Base-by-base conservation (phyloP, 2,797 vertebrate species). In the Catostomus latipinnis region DNA sequence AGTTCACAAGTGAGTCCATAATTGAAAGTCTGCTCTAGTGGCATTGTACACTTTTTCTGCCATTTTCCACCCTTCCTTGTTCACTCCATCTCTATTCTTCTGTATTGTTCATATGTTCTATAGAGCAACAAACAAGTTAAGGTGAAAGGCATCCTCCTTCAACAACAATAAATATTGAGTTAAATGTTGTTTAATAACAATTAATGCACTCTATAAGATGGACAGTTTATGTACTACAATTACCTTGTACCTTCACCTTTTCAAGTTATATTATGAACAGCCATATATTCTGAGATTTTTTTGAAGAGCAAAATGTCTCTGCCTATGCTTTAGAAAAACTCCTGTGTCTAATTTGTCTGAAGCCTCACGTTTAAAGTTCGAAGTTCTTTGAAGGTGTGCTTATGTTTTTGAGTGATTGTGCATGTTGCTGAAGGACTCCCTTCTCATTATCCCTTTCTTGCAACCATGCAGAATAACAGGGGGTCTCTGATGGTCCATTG, bases 1-100 rank as follows among this genome's bases (percentile, higher is more conserved):
- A 73, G 76, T 85, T 80, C 58, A 81, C 57, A 76, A 74, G 58
- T 75, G 69, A 74, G 68, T 63, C 61, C 34, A 65, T 80, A 76
- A 79, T 83, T 74, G 62, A 83, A 79, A 71, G 6, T 54, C 68
- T 58, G 49, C 49, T 10, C 54, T 22, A 10, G 65, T 70, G 43
- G 60, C 56, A 60, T 43, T 71, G 34, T 46, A 75, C 10, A 61
- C 71, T 49, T 81, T 62, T 16, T 81, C 46, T 69, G 46, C 53
- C 43, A 56, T 48, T 80, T 56, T 18, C 62, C 3, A 46, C 8
- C 22, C 50, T 65, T 76, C 48, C 18, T 60, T 68, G 61, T 48
- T 68, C 45, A 4, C 18, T 13, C 14, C 18, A 22, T 67, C 53
- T 77, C 13, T 48, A 45, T 48, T 11, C 10, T 13, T n/a, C 6